Percentiles rank a stretch among this genome's conserved stretches.
Evolutionary conservation across 2,888 invertebrate genomes (phyloP).

Genomic region (Drosophila paracracens): DNA sequence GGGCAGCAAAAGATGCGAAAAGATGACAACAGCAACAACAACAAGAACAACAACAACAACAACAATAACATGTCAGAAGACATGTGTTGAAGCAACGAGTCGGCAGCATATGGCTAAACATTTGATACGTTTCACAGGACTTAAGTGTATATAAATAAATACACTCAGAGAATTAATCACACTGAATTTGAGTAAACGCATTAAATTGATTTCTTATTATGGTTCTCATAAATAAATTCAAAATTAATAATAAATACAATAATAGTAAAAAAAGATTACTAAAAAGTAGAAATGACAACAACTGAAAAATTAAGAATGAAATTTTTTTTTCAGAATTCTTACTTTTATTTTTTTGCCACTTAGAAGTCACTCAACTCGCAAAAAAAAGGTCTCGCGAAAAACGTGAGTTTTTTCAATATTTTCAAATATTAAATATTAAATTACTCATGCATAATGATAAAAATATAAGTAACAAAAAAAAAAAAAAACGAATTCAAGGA

Average conservation of each 20-base stretch:
- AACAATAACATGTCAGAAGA: slow-evolving; percentile 23
- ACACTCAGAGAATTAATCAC: not conserved
- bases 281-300: not conserved
- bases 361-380: too few species aligned
- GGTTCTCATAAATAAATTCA: not conserved
- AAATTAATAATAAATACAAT: too few species aligned
- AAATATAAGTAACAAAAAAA: not conserved
- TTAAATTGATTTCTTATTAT: not conserved
- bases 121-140: slow-evolving; percentile 48
- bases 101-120: slow-evolving; percentile 44
- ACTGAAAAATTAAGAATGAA: not conserved
- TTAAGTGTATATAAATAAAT: slow-evolving; percentile 36
- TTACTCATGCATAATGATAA: not conserved
- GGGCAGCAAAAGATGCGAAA: slow-evolving; percentile 18
- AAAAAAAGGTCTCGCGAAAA: too few species aligned
- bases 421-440: not conserved
- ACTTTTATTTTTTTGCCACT: too few species aligned
- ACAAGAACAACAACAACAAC: not conserved
- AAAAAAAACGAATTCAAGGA: fast-evolving
- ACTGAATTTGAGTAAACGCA: too few species aligned
- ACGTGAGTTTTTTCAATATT: not conserved
- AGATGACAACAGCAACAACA: slow-evolving; percentile 15
- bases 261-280: not conserved
- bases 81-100: slow-evolving; percentile 21
- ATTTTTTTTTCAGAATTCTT: too few species aligned